Conservation (phyloP, 2,797 vertebrate genomes). For the Clarias laeviceps region DNA sequence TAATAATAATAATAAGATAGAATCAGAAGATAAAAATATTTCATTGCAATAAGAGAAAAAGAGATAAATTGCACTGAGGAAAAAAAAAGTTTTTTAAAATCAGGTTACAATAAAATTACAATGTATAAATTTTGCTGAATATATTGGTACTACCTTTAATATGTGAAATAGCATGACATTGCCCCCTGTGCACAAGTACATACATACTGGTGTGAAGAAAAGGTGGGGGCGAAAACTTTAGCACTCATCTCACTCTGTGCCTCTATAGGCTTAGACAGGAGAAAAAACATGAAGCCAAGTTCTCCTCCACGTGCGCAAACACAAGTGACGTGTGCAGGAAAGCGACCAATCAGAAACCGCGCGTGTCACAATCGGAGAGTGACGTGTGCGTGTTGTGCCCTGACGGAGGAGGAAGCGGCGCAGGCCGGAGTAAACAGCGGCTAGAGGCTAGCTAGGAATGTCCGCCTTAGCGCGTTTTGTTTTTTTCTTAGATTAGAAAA, state of each 20-base stretch:
- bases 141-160: too few species aligned
- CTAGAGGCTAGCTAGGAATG: neutral
- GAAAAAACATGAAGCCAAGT: neutral
- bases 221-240: neutral
- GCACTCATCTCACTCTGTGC: too few species aligned
- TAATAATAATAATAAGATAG: too few species aligned
- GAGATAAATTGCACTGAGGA: too few species aligned
- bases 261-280: neutral
- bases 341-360: conserved; percentile 25
- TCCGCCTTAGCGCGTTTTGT: neutral
- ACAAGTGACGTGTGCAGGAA: conserved; percentile 7
- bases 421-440: neutral
- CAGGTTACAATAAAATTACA: too few species aligned
- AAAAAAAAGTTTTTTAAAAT: too few species aligned
- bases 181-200: neutral
- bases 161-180: too few species aligned
- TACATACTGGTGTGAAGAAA: neutral
- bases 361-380: conserved; percentile 12
- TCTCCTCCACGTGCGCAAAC: conserved; percentile 38
- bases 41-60: too few species aligned
- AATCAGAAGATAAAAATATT: too few species aligned
- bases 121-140: too few species aligned
- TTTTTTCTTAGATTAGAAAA: too few species aligned
- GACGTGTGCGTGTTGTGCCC: conserved; percentile 34
- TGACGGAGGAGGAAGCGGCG: conserved; percentile 4